Base-by-base conservation (phyloP, 2,797 vertebrate genomes). In the Tarsius wallacei region DNA sequence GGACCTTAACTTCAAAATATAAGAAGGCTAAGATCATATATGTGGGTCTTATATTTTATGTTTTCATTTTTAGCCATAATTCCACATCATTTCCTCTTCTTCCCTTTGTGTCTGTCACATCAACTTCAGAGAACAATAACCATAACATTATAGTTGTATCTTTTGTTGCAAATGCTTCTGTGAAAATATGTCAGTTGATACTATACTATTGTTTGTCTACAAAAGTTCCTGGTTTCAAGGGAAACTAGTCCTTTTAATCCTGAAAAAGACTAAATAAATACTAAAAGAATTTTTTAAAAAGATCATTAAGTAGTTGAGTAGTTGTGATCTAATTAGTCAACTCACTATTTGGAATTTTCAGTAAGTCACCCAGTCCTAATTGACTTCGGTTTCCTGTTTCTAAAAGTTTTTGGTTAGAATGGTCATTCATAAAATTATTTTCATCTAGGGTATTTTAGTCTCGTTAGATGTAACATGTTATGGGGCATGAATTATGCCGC, bases 1-100 rank as follows among this genome's bases (percentile, higher is more conserved):
- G 12, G 13, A 28, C 5, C 21, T 4, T 73, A 11, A 7, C 57
- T 93, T 94, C 55, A 97, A 96, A 90, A 93, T 89, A 83, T 47
- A 24, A 15, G 5, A 31, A 55, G 17, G 5, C 17, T 87, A 63
- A 6, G 17, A 71, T 97, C 66, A 91, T 14, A 31, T 57, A 68
- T 61, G 19, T 86, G 82, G 51, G 7, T 92, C 68, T 49, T 61
- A 36, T 5, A 80, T 90, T 76, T 19, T 49, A 12, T 47, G 26
- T 53, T 59, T 89, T 74, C 73, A 55, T 78, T 68, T 74, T 95
- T 89, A 59, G 49, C 53, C 15, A 49, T 70, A 77, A 80, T 47
- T 93, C 49, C 61, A 3, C 57, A 33, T 49, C 68, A 31, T 76
- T 0, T 4, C 31, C 12, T 28, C 4, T 78, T 57, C 24, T 70